Evolutionary conservation across 2,888 invertebrate species (phyloP), one percentile per base, ranked within the genome.

Genomic region (Nomada flava): DNA sequence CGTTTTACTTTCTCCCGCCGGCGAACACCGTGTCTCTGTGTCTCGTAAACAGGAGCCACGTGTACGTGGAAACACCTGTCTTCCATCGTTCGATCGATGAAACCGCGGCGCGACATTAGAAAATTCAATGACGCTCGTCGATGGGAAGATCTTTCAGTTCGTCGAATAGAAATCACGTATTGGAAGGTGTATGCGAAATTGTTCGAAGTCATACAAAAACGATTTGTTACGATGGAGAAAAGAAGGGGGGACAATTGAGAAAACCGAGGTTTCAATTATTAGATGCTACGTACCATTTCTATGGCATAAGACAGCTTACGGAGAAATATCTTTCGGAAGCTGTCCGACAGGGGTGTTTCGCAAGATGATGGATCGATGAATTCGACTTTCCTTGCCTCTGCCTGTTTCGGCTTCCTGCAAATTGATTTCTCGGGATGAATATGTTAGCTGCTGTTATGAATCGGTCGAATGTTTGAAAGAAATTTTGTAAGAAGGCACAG

Each of bases 1-100:
- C 71, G 64, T 65, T 71, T 83, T 79, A 83, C 83, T 83, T 83
- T 83, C 83, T 69, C 79, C 60, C 36, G 63, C 20, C 52, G 53
- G 13, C n/a, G 67, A 64, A 77, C 67, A 78, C 60, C 29, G 74
- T 53, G 73, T 53, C 36, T 53, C 20, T 18, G 70, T 52, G 76
- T 57, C 67, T 20, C 65, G 57, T n/a, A 57, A 78, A 75, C 83
- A 74, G 82, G 68, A 74, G 70, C 83, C 67, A 68, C 74, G 74
- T 57, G 82, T 74, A 63, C 52, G 23, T 10, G 23, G 10, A 18
- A 67, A 76, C 83, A 83, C 78, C 70, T 78, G 83, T 83, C 65
- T n/a, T 44, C 7, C 44, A n/a, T 11, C 20, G 20, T 23, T 2
- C 42, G 18, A 36, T 20, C 42, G 44, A 20, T 13, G 36, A 11